phyloP scores from a whole-genome alignment of 1,140 invertebrate species.

The Wiebesia pumilae region DNA sequence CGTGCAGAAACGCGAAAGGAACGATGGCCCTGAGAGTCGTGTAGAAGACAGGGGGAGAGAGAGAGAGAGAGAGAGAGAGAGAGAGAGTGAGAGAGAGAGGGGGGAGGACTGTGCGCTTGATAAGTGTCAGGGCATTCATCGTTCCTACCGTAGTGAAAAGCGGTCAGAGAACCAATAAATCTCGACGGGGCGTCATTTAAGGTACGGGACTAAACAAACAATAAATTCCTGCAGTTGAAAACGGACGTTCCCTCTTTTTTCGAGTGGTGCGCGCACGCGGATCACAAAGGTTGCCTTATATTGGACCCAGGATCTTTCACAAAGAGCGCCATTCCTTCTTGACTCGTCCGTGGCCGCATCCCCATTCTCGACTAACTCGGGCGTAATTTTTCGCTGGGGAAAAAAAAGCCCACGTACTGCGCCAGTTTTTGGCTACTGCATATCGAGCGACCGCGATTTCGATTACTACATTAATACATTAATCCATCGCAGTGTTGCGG shows the following conservation, averaged over 20 bases:
- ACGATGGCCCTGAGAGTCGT: background rate
- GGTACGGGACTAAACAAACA: conserved; percentile 64
- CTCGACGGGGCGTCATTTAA: conserved; percentile 52
- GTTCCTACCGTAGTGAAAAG: conserved; percentile 34
- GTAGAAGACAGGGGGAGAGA: background rate
- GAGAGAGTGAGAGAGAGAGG: too few species aligned
- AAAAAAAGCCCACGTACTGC: background rate
- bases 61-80: conserved; percentile 24
- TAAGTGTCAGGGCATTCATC: conserved; percentile 42
- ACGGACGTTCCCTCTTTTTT: conserved; percentile 43
- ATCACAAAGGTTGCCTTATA: conserved; percentile 39
- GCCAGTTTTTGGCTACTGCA: too few species aligned
- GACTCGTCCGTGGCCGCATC: background rate
- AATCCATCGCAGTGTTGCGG: conserved; percentile 38
- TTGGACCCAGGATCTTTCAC: background rate
- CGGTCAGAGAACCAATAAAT: conserved; percentile 47
- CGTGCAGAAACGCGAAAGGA: background rate
- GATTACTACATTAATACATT: conserved; percentile 49
- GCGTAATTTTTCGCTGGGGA: background rate
- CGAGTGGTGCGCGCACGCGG: background rate
- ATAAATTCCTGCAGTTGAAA: conserved; percentile 61
- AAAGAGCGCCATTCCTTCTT: conserved; percentile 17
- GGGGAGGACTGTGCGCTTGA: conserved; percentile 2
- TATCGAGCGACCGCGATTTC: background rate
- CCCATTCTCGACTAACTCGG: background rate